phyloP scores from a whole-genome alignment of 2,888 invertebrate species.

The Perizoma flavofasciatum region DNA sequence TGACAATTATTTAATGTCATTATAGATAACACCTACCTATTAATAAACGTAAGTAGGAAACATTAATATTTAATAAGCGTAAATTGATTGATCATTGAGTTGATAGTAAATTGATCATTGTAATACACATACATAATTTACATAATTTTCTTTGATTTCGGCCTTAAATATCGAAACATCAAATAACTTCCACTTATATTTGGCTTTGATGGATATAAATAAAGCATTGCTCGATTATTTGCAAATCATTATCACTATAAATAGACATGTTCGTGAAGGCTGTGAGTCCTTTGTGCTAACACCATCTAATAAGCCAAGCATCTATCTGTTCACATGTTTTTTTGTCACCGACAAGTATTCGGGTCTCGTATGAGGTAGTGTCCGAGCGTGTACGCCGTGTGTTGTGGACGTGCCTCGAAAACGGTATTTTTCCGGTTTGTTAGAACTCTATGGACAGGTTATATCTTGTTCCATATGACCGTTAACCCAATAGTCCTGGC shows the following conservation, averaged over 20 bases:
- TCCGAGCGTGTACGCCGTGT: constrained; percentile 51
- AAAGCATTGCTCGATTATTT: constrained; percentile 40
- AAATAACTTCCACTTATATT: constrained; percentile 41
- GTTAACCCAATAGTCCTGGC: constrained; percentile 59
- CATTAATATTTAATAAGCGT: too few species aligned
- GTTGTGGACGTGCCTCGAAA: constrained; percentile 70
- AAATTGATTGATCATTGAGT: too few species aligned
- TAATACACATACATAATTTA: too few species aligned
- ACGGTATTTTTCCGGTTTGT: constrained; percentile 78
- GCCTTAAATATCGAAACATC: constrained; percentile 39
- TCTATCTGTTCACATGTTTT: constrained; percentile 3
- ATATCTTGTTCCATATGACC: constrained; percentile 57
- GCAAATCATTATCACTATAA: constrained; percentile 29
- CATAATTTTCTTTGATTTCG: constrained; percentile 16
- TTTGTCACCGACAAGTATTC: constrained; percentile 44
- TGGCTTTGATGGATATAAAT: constrained; percentile 38
- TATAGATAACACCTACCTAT: too few species aligned
- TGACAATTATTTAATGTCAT: constrained; percentile 26
- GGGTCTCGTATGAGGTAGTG: constrained; percentile 62
- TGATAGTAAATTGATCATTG: too few species aligned
- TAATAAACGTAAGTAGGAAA: too few species aligned
- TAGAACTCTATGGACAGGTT: constrained; percentile 56
- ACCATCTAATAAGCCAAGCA: not conserved
- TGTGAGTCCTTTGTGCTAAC: constrained; percentile 12
- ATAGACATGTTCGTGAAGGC: constrained; percentile 37